These are phyloP conservation scores for Equus quagga DNA, from an alignment of 2,113 vertebrate genomes.

Conservation along the genomic window DNA sequence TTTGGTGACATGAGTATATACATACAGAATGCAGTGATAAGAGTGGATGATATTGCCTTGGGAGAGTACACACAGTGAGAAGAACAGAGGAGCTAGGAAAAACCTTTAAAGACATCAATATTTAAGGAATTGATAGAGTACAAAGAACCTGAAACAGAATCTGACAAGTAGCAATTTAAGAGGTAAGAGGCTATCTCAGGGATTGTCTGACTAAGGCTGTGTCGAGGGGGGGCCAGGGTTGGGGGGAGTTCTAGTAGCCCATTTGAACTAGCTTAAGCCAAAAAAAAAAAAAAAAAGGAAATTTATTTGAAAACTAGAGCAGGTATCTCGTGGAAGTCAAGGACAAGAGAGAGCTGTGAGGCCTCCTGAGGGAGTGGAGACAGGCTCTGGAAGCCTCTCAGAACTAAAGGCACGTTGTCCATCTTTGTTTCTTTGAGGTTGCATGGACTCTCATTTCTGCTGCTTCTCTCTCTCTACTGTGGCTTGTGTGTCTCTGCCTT, in stretches of 20 bases:
- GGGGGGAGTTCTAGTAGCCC: not conserved
- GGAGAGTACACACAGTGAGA: not conserved
- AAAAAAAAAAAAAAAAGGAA: not conserved
- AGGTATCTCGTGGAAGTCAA: not conserved
- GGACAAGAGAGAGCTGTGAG: not conserved
- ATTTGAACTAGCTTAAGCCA: not conserved
- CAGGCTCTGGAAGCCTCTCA: not conserved
- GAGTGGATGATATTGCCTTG: not conserved
- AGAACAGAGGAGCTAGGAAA: not conserved
- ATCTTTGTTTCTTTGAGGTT: not conserved
- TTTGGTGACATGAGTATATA: not conserved
- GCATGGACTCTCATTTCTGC: not conserved
- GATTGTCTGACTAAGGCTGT: not conserved
- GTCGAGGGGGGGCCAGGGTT: not conserved
- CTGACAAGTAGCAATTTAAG: not conserved
- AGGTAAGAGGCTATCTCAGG: not conserved
- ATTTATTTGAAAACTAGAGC: not conserved
- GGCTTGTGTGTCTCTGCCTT: not conserved
- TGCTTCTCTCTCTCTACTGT: not conserved
- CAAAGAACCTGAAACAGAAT: constrained; percentile 13
- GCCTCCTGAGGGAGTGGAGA: not conserved
- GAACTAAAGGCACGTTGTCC: not conserved
- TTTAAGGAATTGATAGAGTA: not conserved
- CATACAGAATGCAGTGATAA: not conserved
- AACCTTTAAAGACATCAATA: not conserved